A percentile compares a stretch with the other conserved stretches of the same genome.
phyloP scores from a whole-genome alignment of 2,797 vertebrate genomes.

The Micromesistius poutassou region DNA sequence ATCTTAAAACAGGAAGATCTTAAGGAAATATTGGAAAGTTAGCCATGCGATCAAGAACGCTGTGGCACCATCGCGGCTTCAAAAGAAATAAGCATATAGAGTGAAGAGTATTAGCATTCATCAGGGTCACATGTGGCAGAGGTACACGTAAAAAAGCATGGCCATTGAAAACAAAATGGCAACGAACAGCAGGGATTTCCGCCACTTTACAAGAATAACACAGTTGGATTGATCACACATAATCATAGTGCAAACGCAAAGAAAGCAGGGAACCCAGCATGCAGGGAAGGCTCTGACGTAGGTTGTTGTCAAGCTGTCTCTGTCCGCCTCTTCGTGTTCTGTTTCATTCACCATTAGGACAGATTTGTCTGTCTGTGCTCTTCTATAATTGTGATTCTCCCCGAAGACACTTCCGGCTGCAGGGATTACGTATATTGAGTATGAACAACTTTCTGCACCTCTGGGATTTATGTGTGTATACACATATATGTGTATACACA shows the following conservation, averaged over 20 bases:
- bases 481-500: too few relatives aligned
- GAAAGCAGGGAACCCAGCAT: not conserved
- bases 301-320: not conserved
- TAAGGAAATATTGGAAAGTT: too few relatives aligned
- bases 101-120: not conserved
- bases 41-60: not conserved
- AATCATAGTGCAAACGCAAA: too few relatives aligned
- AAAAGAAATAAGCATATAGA: not conserved
- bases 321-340: not conserved
- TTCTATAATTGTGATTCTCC: not conserved
- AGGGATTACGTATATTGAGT: not conserved
- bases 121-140: not conserved
- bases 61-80: not conserved
- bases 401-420: not conserved
- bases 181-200: not conserved
- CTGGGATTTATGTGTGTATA: too few relatives aligned
- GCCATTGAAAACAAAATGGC: not conserved
- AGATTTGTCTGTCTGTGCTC: not conserved
- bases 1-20: not conserved
- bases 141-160: not conserved
- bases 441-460: not conserved
- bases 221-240: not conserved
- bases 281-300: not conserved
- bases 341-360: not conserved
- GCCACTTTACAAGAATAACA: not conserved